Evolutionary conservation across 2,113 vertebrate species (phyloP).

Genomic region (Brachyhypopomus gauderio): DNA sequence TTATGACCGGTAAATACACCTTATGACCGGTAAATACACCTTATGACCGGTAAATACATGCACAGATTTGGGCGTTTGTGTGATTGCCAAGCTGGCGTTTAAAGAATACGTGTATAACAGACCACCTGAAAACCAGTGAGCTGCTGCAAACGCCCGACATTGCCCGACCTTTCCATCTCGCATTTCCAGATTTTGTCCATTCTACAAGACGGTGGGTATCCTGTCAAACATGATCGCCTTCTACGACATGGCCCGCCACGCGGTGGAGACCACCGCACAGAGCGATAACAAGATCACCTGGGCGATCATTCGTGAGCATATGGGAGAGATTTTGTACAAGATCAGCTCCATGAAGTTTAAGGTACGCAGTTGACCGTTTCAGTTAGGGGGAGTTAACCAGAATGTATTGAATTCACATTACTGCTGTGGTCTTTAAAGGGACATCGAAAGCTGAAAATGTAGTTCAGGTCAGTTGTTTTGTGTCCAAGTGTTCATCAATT

Average conservation of each 20-base stretch:
- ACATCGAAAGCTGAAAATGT: no score
- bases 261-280: slow-evolving; percentile 95
- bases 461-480: no score
- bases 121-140: background rate
- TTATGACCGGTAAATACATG: no score
- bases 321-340: slow-evolving; percentile 94
- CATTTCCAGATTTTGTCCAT: slow-evolving; percentile 89
- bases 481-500: no score
- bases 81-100: background rate
- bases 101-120: background rate
- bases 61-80: no score
- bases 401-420: no score
- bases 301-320: slow-evolving; percentile 93
- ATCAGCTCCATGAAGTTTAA: slow-evolving; percentile 98
- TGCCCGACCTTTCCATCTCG: background rate
- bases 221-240: slow-evolving; percentile 95
- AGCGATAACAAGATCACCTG: slow-evolving; percentile 98
- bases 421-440: no score
- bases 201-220: slow-evolving; percentile 97
- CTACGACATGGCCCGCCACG: slow-evolving; percentile 96
- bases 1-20: slow-evolving; percentile 84
- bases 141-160: background rate
- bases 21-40: no score
- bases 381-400: background rate
- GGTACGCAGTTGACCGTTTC: slow-evolving; percentile 68